Evolutionary conservation across 1,140 invertebrate species (phyloP).

Genomic region (Conus ventricosus): DNA sequence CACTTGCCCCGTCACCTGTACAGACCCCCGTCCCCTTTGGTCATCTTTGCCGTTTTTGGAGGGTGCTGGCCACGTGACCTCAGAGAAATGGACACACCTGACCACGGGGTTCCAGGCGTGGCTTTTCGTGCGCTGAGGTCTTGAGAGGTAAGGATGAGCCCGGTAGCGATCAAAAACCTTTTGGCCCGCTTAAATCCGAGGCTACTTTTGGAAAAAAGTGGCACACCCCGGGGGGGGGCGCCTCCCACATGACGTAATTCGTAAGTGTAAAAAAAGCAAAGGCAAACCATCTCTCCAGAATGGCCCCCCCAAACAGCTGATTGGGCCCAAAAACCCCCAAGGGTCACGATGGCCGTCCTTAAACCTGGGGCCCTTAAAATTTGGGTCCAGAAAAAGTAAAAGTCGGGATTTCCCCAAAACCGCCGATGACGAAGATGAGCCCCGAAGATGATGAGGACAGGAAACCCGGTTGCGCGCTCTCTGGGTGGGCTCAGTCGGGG

Average conservation of each 20-base stretch:
- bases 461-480: too few relatives aligned
- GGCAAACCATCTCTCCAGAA: slow-evolving; percentile 63
- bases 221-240: too few relatives aligned
- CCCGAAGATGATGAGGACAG: too few relatives aligned
- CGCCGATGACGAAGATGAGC: too few relatives aligned
- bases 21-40: slow-evolving; percentile 39
- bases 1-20: slow-evolving; percentile 53
- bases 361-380: too few relatives aligned
- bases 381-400: too few relatives aligned
- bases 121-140: slow-evolving; percentile 28
- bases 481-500: too few relatives aligned
- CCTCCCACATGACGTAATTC: slow-evolving; percentile 44
- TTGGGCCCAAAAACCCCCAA: too few relatives aligned
- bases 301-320: too few relatives aligned
- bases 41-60: slow-evolving; percentile 55
- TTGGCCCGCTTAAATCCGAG: slow-evolving; percentile 59
- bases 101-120: slow-evolving; percentile 32
- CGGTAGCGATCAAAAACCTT: slow-evolving; percentile 60
- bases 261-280: slow-evolving; percentile 57
- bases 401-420: too few relatives aligned
- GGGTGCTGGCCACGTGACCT: slow-evolving; percentile 55
- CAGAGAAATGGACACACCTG: slow-evolving; percentile 42
- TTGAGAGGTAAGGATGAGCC: slow-evolving; percentile 33
- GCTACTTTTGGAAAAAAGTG: slow-evolving; percentile 49
- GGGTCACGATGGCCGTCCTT: too few relatives aligned